A percentile compares a stretch with the other conserved stretches of the same genome.
Evolutionary conservation across 2,888 invertebrate genomes (phyloP).

Genomic region (Hypselothyrea guttata): DNA sequence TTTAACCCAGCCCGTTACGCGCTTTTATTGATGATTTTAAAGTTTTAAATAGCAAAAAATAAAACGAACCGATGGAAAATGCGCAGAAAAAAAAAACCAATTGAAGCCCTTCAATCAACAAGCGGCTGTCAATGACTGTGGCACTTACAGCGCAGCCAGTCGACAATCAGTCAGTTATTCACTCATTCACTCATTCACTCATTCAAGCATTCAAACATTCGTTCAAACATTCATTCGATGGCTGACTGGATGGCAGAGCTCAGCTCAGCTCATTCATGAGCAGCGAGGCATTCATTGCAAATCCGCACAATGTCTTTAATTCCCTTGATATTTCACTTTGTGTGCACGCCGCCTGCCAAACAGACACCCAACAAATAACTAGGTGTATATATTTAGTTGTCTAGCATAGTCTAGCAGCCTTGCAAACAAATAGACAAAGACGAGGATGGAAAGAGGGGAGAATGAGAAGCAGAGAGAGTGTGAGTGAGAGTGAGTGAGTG

Average conservation of each 20-base stretch:
- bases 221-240: slow-evolving; percentile 37
- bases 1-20: slow-evolving; percentile 10
- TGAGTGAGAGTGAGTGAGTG: neutral
- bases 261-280: slow-evolving; percentile 48
- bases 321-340: slow-evolving; percentile 79
- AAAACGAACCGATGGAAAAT: slow-evolving; percentile 15
- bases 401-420: slow-evolving; percentile 58
- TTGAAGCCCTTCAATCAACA: slow-evolving; percentile 57
- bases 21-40: slow-evolving; percentile 34
- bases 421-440: slow-evolving; percentile 21
- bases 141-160: slow-evolving; percentile 14
- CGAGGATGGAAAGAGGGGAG: neutral
- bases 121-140: slow-evolving; percentile 17
- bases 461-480: neutral
- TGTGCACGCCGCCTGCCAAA: slow-evolving; percentile 39
- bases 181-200: slow-evolving; percentile 22
- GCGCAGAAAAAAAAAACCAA: slow-evolving; percentile 35
- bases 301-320: slow-evolving; percentile 77
- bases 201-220: slow-evolving; percentile 36
- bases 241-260: slow-evolving; percentile 12
- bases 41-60: slow-evolving; percentile 15
- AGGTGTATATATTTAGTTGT: slow-evolving; percentile 78
- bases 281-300: slow-evolving; percentile 63
- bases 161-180: slow-evolving; percentile 57
- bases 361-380: slow-evolving; percentile 77